These are phyloP conservation scores for Pleuronectes platessa DNA, from an alignment of 2,113 vertebrate species.

Conservation along the genomic window DNA sequence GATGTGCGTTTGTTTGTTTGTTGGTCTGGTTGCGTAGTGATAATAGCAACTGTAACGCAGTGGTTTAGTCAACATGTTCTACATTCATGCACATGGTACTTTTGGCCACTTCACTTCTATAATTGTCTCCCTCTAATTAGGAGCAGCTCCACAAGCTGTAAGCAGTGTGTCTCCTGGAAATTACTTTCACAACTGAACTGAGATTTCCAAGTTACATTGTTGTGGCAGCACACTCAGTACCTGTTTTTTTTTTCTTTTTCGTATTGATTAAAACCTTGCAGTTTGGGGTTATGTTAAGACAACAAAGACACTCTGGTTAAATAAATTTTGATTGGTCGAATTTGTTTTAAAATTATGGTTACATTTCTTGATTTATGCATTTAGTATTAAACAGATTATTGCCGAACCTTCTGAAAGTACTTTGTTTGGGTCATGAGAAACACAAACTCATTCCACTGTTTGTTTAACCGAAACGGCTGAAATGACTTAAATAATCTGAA, in stretches of 20 bases:
- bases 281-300: neutral
- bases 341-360: too few species aligned
- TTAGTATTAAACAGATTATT: too few species aligned
- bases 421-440: too few species aligned
- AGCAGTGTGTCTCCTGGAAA: neutral
- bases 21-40: too few species aligned
- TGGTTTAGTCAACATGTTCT: neutral
- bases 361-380: too few species aligned
- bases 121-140: neutral
- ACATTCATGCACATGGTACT: neutral
- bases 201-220: neutral
- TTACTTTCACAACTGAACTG: neutral
- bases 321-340: too few species aligned
- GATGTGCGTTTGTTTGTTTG: too few species aligned
- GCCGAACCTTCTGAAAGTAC: too few species aligned
- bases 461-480: too few species aligned
- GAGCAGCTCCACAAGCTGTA: neutral
- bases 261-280: neutral
- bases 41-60: neutral
- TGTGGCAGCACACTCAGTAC: neutral
- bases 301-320: too few species aligned
- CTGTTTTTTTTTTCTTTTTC: neutral
- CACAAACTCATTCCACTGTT: too few species aligned
- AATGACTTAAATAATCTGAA: too few species aligned
- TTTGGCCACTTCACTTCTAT: neutral